These are phyloP conservation scores for Chromoteleia sp. DNA, from an alignment of 2,888 invertebrate species.

Conservation along the genomic window DNA sequence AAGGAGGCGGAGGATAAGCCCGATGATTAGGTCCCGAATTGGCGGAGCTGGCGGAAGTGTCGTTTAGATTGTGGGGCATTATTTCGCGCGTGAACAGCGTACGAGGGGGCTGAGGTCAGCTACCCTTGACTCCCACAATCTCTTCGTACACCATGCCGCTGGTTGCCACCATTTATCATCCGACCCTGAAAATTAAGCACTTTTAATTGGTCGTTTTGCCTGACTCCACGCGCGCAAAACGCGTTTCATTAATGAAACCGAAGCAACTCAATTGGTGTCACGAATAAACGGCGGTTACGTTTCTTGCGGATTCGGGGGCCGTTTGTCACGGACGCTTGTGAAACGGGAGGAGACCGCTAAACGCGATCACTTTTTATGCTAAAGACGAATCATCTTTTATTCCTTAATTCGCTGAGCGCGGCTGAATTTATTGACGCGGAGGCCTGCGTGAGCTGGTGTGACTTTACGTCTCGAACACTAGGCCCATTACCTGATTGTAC, in stretches of 20 bases:
- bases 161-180: constrained; percentile 82
- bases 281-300: not conserved
- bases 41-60: constrained; percentile 82
- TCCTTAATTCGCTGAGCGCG: constrained; percentile 33
- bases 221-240: not conserved
- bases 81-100: constrained; percentile 83
- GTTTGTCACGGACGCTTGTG: not conserved
- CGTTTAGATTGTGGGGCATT: constrained; percentile 82
- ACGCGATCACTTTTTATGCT: too few relatives aligned
- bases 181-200: constrained; percentile 72
- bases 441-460: constrained; percentile 38
- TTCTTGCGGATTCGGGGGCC: not conserved
- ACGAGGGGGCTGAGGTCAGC: constrained; percentile 85
- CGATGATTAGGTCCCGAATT: constrained; percentile 82
- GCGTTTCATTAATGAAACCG: not conserved
- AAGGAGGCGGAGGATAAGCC: constrained; percentile 78
- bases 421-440: constrained; percentile 30
- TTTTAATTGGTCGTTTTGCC: constrained; percentile 17
- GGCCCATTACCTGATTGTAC: constrained; percentile 78
- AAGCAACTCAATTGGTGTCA: not conserved
- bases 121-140: constrained; percentile 84
- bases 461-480: constrained; percentile 54
- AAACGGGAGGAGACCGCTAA: not conserved
- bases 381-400: constrained; percentile 37
- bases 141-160: constrained; percentile 85